These are phyloP conservation scores for Ectemnius continuus DNA, from an alignment of 2,888 invertebrate genomes.

Conservation along the genomic window DNA sequence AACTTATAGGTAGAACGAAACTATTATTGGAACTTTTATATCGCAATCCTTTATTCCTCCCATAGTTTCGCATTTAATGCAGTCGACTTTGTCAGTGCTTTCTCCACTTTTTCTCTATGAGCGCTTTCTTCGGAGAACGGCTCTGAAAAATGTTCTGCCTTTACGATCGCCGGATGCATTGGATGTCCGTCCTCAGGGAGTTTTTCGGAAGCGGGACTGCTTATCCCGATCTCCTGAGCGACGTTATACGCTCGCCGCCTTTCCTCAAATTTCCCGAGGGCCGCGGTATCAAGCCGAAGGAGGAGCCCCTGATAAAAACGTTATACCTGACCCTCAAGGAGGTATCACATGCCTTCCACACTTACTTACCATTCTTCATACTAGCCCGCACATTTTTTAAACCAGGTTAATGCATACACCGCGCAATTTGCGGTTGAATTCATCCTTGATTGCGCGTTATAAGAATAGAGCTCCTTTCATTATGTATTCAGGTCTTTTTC, in stretches of 20 bases:
- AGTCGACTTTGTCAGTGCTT: too few relatives aligned
- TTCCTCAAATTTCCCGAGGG: conserved; percentile 82
- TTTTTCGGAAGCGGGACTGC: conserved; percentile 92
- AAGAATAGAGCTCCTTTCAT: not conserved
- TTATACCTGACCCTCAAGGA: conserved; percentile 83
- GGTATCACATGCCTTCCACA: conserved; percentile 67
- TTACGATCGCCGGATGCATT: conserved; percentile 2
- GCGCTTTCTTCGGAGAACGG: not conserved
- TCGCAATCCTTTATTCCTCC: not conserved
- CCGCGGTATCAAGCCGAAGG: conserved; percentile 83
- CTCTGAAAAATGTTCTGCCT: not conserved
- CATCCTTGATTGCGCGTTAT: not conserved
- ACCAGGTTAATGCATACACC: too few relatives aligned
- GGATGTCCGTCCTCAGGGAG: conserved; percentile 77
- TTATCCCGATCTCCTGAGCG: conserved; percentile 87
- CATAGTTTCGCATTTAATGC: conserved; percentile 8
- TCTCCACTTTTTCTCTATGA: too few relatives aligned
- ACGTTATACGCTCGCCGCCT: conserved; percentile 83
- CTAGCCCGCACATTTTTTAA: not conserved
- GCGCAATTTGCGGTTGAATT: not conserved
- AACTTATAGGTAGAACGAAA: conserved; percentile 82
- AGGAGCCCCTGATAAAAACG: conserved; percentile 80
- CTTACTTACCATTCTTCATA: conserved; percentile 38
- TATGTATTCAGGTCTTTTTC: conserved; percentile 79
- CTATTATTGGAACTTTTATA: not conserved